These are phyloP conservation scores for Mirounga angustirostris DNA, from an alignment of 2,113 vertebrate species.

Conservation along the genomic window DNA sequence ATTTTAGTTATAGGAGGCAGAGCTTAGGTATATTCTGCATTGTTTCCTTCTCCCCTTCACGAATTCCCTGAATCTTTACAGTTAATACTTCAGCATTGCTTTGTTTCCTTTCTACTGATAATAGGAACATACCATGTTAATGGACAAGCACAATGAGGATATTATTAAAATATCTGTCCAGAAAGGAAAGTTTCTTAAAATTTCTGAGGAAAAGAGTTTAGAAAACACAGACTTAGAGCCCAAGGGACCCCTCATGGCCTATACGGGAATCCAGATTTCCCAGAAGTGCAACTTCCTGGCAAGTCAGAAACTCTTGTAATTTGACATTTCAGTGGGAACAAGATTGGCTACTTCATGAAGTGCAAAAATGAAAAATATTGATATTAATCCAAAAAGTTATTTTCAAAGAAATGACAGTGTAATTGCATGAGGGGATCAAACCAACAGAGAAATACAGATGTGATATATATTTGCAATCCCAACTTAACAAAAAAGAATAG, in stretches of 20 bases:
- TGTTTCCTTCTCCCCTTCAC: background rate
- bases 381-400: background rate
- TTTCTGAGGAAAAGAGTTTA: background rate
- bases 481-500: background rate
- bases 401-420: background rate
- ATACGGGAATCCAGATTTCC: background rate
- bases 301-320: background rate
- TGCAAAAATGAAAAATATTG: background rate
- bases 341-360: background rate
- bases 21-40: background rate
- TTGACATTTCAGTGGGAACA: background rate
- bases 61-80: background rate
- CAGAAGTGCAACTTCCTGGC: background rate
- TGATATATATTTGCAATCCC: background rate
- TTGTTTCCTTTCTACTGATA: background rate
- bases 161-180: background rate
- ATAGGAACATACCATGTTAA: background rate
- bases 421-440: background rate
- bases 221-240: background rate
- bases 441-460: background rate
- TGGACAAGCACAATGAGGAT: background rate
- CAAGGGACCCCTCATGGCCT: background rate
- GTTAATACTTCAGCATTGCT: background rate
- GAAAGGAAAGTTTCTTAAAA: background rate
- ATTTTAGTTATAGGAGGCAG: background rate